Percentiles rank a stretch among this genome's conserved stretches.
Conservation (phyloP, 2,113 vertebrate species). For the Austrofundulus limnaeus region DNA sequence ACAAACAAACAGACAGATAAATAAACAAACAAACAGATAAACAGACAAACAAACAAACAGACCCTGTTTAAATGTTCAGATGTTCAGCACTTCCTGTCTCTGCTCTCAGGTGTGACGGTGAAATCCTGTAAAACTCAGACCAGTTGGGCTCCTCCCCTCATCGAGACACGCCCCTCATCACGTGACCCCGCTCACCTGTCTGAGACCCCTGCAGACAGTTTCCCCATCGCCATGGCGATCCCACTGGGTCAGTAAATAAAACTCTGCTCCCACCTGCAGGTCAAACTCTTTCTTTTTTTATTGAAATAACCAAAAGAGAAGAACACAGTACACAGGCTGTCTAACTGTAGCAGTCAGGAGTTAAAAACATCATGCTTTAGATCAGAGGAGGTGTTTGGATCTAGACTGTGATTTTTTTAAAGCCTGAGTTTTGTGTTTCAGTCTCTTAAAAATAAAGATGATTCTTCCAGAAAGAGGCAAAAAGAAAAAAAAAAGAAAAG, state of each 20-base stretch:
- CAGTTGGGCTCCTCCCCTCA: conserved; percentile 31
- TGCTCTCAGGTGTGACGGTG: conserved; percentile 84
- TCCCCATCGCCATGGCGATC: conserved; percentile 85
- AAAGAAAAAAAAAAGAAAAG: no score
- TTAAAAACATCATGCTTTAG: no score
- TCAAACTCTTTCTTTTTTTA: no score
- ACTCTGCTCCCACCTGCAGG: no score
- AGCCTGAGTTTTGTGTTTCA: no score
- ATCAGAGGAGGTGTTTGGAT: no score
- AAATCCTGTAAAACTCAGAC: conserved; percentile 91
- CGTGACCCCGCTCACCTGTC: conserved; percentile 13
- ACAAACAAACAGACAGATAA: background rate
- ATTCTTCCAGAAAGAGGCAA: no score
- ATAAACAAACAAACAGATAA: background rate
- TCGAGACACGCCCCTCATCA: conserved; percentile 11
- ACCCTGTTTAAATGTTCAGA: background rate
- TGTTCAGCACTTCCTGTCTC: background rate
- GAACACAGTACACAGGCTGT: no score
- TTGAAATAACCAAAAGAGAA: no score
- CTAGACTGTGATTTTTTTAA: no score
- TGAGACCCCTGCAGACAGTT: conserved; percentile 70
- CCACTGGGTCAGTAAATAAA: conserved; percentile 83
- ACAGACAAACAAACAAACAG: background rate
- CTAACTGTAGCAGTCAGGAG: no score
- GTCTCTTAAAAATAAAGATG: no score